Evolutionary conservation across 64 coral and sea anemone species (phyloP).

Genomic region (Pachyseris speciosa): DNA sequence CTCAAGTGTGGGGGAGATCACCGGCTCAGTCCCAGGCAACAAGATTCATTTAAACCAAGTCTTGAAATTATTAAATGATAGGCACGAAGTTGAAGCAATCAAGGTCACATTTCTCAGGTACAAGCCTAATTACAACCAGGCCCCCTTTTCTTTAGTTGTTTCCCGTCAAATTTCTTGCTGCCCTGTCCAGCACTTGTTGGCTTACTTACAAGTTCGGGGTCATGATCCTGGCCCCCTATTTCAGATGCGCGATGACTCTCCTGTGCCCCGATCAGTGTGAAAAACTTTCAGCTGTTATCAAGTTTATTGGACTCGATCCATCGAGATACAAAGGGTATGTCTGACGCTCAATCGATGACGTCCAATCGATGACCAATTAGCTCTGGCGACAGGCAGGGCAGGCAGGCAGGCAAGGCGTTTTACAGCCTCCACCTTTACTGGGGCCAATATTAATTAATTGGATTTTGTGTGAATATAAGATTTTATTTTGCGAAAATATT

Average conservation of each 20-base stretch:
- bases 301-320: slow-evolving; percentile 7
- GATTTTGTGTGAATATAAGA: not conserved
- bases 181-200: not conserved
- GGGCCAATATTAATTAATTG: not conserved
- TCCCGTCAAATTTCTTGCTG: not conserved
- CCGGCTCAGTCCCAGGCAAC: not conserved
- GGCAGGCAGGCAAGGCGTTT: not conserved
- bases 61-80: not conserved
- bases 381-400: not conserved
- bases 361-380: not conserved
- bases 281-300: not conserved
- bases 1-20: not conserved
- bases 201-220: not conserved
- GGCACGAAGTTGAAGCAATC: not conserved
- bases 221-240: not conserved
- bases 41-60: not conserved
- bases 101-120: not conserved
- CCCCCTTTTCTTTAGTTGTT: not conserved
- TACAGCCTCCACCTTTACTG: not conserved
- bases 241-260: not conserved
- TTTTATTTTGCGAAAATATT: not conserved
- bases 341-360: not conserved
- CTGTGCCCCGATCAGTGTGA: not conserved
- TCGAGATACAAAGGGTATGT: not conserved
- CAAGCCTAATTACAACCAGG: not conserved